Conservation (phyloP, 2,888 invertebrate species). For the Dryococelus australis region DNA sequence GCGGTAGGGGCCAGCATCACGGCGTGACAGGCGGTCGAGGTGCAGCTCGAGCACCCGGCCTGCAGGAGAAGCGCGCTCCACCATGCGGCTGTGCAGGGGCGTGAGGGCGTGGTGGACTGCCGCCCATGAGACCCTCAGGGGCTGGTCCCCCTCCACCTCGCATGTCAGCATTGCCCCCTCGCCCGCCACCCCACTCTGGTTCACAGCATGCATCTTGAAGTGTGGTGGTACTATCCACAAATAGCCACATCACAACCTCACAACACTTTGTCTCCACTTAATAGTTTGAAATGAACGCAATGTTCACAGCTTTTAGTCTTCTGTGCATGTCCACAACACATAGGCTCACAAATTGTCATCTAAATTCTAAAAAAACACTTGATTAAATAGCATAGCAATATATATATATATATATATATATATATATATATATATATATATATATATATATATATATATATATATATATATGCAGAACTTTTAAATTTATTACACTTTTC, state of each 20-base stretch:
- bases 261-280: no score
- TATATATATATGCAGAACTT: no score
- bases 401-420: no score
- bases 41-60: slow-evolving; percentile 56
- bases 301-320: no score
- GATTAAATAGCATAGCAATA: no score
- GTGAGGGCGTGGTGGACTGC: slow-evolving; percentile 42
- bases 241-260: background rate
- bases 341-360: no score
- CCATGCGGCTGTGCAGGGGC: slow-evolving; percentile 49
- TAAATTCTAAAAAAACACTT: no score
- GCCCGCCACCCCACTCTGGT: slow-evolving; percentile 56
- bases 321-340: no score
- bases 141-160: slow-evolving; percentile 58
- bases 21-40: slow-evolving; percentile 49
- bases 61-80: slow-evolving; percentile 48
- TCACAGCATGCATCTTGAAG: slow-evolving; percentile 50
- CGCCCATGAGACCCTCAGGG: slow-evolving; percentile 58
- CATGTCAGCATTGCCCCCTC: slow-evolving; percentile 57
- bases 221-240: slow-evolving; percentile 49
- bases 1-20: slow-evolving; percentile 56
- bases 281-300: no score
- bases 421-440: no score
- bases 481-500: no score
- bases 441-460: no score